These are phyloP conservation scores for Prenolepis imparis DNA, from an alignment of 2,888 invertebrate species.

Conservation along the genomic window DNA sequence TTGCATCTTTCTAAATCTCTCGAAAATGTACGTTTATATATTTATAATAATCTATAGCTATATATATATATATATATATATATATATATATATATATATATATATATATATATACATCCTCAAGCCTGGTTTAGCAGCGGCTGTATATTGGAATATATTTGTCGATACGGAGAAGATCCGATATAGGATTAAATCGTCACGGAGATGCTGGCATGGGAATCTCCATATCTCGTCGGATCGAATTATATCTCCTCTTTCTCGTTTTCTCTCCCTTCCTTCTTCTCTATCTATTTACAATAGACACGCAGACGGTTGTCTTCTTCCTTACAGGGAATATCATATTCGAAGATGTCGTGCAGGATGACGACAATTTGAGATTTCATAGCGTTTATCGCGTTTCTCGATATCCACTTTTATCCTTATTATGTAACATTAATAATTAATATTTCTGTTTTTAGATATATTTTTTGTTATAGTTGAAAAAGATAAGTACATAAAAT, in stretches of 20 bases:
- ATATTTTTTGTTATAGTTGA: background rate
- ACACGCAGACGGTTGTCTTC: slow-evolving; percentile 41
- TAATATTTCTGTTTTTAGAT: background rate
- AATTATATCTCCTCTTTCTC: slow-evolving; percentile 62
- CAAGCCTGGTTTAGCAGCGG: slow-evolving; percentile 6
- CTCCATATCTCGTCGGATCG: slow-evolving; percentile 57
- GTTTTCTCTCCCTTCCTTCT: background rate
- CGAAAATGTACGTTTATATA: background rate
- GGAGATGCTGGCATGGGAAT: slow-evolving; percentile 49
- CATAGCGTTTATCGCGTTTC: slow-evolving; percentile 59
- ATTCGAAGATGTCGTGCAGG: slow-evolving; percentile 68
- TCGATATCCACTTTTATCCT: slow-evolving; percentile 56
- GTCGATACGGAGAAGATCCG: slow-evolving; percentile 25
- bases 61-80: no score
- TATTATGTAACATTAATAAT: slow-evolving; percentile 43
- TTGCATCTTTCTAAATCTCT: background rate
- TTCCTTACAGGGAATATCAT: slow-evolving; percentile 61
- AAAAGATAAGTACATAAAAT: background rate
- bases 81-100: background rate
- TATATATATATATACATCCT: background rate
- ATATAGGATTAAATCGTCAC: slow-evolving; percentile 62
- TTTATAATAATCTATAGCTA: no score
- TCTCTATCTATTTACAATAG: background rate
- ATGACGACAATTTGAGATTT: slow-evolving; percentile 66
- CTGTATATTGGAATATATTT: slow-evolving; percentile 27